Percentiles rank a stretch among this genome's conserved stretches.
phyloP scores from a whole-genome alignment of 2,113 vertebrate genomes.

The Ictidomys tridecemlineatus region DNA sequence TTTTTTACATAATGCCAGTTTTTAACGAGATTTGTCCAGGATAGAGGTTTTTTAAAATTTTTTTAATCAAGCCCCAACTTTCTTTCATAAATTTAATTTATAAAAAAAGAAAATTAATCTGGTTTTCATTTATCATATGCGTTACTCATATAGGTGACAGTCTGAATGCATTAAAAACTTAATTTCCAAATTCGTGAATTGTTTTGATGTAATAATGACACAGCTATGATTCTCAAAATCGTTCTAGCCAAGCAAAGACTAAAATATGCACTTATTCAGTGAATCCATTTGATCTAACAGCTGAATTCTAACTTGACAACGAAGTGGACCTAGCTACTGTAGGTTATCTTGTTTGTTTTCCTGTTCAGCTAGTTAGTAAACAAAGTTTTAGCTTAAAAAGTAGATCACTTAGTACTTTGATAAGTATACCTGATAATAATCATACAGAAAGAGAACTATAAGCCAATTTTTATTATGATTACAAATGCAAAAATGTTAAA shows the following conservation, averaged over 20 bases:
- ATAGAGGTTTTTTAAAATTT: not conserved
- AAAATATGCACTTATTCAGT: not conserved
- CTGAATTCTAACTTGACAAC: not conserved
- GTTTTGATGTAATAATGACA: not conserved
- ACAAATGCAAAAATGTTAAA: not conserved
- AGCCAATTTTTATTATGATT: not conserved
- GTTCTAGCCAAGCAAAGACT: not conserved
- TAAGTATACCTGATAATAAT: not conserved
- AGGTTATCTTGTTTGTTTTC: not conserved
- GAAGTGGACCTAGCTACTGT: not conserved
- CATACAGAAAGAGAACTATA: not conserved
- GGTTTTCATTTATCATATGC: not conserved
- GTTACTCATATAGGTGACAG: not conserved
- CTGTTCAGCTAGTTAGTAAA: not conserved
- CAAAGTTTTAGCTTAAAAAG: not conserved
- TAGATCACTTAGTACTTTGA: not conserved
- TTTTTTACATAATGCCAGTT: not conserved
- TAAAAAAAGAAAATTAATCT: not conserved
- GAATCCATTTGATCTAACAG: not conserved
- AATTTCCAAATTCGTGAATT: not conserved
- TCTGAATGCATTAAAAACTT: slow-evolving; percentile 20
- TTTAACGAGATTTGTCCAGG: slow-evolving; percentile 15
- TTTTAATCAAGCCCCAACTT: not conserved
- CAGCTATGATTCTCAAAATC: not conserved
- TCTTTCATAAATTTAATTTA: slow-evolving; percentile 8